Base-by-base conservation (phyloP, 2,113 vertebrate genomes). In the Platichthys flesus region DNA sequence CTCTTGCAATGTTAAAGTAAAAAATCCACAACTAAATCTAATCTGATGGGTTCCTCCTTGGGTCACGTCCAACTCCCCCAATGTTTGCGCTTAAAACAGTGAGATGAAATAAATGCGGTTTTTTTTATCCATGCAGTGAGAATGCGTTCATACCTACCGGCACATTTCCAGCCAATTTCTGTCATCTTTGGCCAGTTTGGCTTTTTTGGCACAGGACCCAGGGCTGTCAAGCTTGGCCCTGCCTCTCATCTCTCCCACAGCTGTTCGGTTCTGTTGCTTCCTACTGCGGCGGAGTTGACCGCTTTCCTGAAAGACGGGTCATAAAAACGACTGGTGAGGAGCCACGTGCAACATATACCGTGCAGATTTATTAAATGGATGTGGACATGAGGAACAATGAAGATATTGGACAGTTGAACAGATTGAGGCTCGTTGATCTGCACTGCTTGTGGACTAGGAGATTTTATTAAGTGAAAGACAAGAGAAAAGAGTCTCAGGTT, bases 81-180 rank as follows among this genome's bases (percentile, higher is more conserved):
- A 10, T 37, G 35, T 37, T 37, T 37, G 35, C 9, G 9, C 9
- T 37, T 37, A 9, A 9, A 37, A 37, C 35, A 42, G 40, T 56
- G n/a, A 56, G 5, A 10, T 18, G 8, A 58, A 71, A 13, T 21
- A 4, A 37, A 75, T 20, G 31, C 78, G 94, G 82, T 83, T 96
- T 37, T n/a, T n/a, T 94, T 81, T 95, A 1, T 28, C 35, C 58
- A 66, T 55, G 35, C 13, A 35, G 55, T 21, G 9, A 51, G n/a
- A 7, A 3, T 31, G 51, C 42, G 18, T 21, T 37, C 15, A 5
- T 20, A 51, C 55, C 0, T 75, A 99, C 97, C 96, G 95, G 96
- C 97, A 98, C 49, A 95, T 74, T 64, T 93, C 85, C 84, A 97
- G 83, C 84, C 96, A 96, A 89, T 95, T 95, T 28, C 60, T 94